These are phyloP conservation scores for Seriola dumerili DNA, from an alignment of 2,113 vertebrate genomes.

Conservation along the genomic window DNA sequence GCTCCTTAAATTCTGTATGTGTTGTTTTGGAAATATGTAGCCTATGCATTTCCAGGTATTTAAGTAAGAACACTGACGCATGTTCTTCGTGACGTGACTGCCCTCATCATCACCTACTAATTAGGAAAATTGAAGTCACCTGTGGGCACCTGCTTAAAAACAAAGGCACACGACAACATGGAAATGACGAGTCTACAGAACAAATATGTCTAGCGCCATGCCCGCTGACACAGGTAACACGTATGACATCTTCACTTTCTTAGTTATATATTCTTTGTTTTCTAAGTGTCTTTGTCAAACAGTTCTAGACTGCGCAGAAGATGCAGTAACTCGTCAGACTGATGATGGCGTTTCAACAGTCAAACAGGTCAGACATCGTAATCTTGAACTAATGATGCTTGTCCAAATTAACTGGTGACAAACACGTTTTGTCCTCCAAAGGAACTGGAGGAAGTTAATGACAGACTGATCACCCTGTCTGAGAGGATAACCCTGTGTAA, in stretches of 20 bases:
- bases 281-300: background rate
- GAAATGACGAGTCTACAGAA: too few relatives aligned
- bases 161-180: accelerated
- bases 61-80: too few relatives aligned
- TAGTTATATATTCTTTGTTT: background rate
- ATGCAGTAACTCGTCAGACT: background rate
- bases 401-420: too few relatives aligned
- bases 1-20: too few relatives aligned
- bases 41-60: too few relatives aligned
- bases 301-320: constrained; percentile 26
- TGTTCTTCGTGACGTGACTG: background rate
- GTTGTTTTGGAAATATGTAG: too few relatives aligned
- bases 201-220: constrained; percentile 28
- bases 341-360: background rate
- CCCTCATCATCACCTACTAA: background rate
- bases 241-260: too few relatives aligned
- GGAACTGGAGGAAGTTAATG: constrained; percentile 35
- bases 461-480: constrained; percentile 37
- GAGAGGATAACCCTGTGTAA: constrained; percentile 63
- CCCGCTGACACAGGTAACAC: constrained; percentile 57
- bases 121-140: constrained; percentile 50
- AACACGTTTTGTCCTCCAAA: background rate
- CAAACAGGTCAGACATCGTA: constrained; percentile 42
- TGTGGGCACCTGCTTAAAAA: constrained; percentile 10
- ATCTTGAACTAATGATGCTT: too few relatives aligned